Evolutionary conservation across 2,888 invertebrate genomes (phyloP).

Genomic region (Perdita meconis): DNA sequence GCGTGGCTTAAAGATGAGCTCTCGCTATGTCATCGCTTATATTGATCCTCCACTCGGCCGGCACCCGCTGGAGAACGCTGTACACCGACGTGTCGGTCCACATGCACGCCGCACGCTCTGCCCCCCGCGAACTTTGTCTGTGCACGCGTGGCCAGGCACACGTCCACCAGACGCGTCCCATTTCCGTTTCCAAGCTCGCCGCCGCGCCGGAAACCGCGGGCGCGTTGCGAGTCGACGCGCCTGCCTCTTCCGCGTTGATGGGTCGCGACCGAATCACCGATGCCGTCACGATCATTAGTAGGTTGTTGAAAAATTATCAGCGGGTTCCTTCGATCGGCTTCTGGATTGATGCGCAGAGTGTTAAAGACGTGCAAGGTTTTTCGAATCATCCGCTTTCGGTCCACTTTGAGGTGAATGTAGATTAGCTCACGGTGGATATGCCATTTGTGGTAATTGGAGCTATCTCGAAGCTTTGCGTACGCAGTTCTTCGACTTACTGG

Average conservation of each 20-base stretch:
- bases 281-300: background rate
- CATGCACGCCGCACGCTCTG: slow-evolving; percentile 38
- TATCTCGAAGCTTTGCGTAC: no score
- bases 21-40: slow-evolving; percentile 84
- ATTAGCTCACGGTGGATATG: no score
- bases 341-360: no score
- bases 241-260: background rate
- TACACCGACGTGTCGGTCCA: slow-evolving; percentile 49
- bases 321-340: background rate
- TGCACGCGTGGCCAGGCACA: slow-evolving; percentile 42
- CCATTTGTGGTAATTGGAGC: no score
- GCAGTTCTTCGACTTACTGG: no score
- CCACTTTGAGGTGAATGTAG: no score
- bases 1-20: slow-evolving; percentile 84
- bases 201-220: slow-evolving; percentile 19
- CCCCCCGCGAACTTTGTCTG: slow-evolving; percentile 26
- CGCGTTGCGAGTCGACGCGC: slow-evolving; percentile 16
- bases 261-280: background rate
- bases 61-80: slow-evolving; percentile 49
- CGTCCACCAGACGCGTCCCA: slow-evolving; percentile 47
- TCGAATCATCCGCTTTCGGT: no score
- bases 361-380: no score
- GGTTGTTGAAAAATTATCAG: background rate
- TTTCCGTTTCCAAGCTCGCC: slow-evolving; percentile 53
- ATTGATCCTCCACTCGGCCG: slow-evolving; percentile 79